These are phyloP conservation scores for Holothuria leucospilota DNA, from an alignment of 53 echinoderm and acorn worm genomes.

Conservation along the genomic window DNA sequence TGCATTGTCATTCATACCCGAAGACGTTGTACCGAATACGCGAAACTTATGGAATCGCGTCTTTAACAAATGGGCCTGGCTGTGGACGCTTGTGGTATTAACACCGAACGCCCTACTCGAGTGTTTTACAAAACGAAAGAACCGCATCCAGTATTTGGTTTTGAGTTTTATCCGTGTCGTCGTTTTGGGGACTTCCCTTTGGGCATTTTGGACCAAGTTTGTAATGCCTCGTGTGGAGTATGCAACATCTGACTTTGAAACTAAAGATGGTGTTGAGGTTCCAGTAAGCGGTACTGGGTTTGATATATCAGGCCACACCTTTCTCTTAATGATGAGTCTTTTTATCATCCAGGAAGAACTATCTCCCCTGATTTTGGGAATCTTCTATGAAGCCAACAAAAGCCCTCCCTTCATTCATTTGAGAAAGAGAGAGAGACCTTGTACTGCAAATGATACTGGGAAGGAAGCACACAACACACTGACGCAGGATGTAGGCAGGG, in stretches of 20 bases:
- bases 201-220: conserved; percentile 31
- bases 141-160: background rate
- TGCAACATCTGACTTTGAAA: conserved; percentile 22
- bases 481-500: too few relatives aligned
- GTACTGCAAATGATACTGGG: background rate
- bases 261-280: conserved; percentile 2
- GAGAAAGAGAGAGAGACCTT: background rate
- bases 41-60: conserved; percentile 27
- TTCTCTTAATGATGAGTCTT: conserved; percentile 10
- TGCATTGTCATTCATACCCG: conserved; percentile 13
- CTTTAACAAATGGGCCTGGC: conserved; percentile 39
- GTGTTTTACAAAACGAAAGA: background rate
- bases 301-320: conserved; percentile 32
- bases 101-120: conserved; percentile 7
- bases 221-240: conserved; percentile 24
- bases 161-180: conserved; percentile 6
- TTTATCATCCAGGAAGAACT: conserved; percentile 31
- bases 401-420: background rate
- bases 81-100: conserved; percentile 15
- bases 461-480: too few relatives aligned
- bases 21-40: conserved; percentile 16
- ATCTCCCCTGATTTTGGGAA: background rate
- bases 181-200: conserved; percentile 4
- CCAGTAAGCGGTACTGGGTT: conserved; percentile 1
- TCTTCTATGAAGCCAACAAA: background rate